Evolutionary conservation across 2,113 vertebrate species (phyloP), one percentile per base, ranked within the genome.

Genomic region (Porphyrio hochstetteri): DNA sequence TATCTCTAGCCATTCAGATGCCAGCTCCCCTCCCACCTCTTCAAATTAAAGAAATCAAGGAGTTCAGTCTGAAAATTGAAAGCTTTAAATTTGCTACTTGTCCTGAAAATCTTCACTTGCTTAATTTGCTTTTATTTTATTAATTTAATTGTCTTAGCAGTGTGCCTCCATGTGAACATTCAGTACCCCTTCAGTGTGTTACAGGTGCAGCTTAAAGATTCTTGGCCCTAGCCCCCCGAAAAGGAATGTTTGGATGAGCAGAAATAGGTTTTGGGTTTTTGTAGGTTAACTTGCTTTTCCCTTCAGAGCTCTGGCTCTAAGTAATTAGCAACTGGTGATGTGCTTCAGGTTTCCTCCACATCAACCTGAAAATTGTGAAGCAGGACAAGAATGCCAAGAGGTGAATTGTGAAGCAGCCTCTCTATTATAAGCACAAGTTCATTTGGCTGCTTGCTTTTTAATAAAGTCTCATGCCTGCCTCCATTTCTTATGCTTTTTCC

Each of bases 371-470:
- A 78, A 81, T 29, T 63, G 53, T 67, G 44, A 56, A 36, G 38
- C 38, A 42, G 35, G 18, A 25, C 42, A 33, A 78, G 72, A 86
- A 60, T 60, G 72, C 82, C 79, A 75, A 55, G 40, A 89, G 82
- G 24, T 74, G 57, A 92, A 44, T 35, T 42, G 68, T 25, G 16
- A 83, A 72, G 24, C 60, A 67, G 46, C 42, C 27, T 71, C 36
- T 77, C 60, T n/a, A 10, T 94, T 83, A 59, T 40, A 55, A 93
- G 42, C 25, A 57, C 10, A 80, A 40, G 16, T 86, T 90, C 5
- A 56, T 92, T 89, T 92, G 21, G 7, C 79, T 91, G 33, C 40
- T 84, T 76, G 27, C 19, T 89, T 82, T 88, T 83, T 88, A 74
- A 36, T 82, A 31, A 75, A 86, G 23, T 38, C 61, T 76, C 44